Conservation (phyloP, 1,140 invertebrate species). For the Lucilia cuprina region DNA sequence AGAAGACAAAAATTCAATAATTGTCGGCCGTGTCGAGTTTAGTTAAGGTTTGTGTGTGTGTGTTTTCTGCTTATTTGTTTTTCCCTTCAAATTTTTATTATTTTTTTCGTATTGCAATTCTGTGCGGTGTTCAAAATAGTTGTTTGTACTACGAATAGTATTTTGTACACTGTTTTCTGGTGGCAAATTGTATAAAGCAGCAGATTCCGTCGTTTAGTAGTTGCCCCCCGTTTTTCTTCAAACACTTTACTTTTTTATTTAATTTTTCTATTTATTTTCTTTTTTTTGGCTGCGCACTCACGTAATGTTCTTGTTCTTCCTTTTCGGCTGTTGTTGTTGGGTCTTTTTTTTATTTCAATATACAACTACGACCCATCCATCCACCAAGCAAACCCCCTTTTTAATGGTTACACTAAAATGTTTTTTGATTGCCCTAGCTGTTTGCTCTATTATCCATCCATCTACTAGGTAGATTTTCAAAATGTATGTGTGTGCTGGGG, state of each 20-base stretch:
- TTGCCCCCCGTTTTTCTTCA: background rate
- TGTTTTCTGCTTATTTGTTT: background rate
- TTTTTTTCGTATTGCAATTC: background rate
- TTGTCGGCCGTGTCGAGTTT: background rate
- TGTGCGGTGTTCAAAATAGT: background rate
- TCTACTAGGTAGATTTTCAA: too few species aligned
- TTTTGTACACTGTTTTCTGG: background rate
- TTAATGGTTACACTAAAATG: background rate
- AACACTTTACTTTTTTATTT: background rate
- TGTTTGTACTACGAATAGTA: background rate
- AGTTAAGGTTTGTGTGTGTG: background rate
- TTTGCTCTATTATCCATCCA: too few species aligned
- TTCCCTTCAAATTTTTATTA: background rate
- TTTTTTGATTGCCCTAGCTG: background rate
- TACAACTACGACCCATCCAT: background rate
- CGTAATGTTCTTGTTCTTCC: constrained; percentile 9
- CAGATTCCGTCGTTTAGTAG: background rate
- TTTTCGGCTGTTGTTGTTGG: background rate
- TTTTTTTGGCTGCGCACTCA: constrained; percentile 7
- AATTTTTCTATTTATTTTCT: background rate
- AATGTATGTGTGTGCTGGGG: background rate
- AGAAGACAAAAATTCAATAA: background rate
- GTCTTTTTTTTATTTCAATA: background rate
- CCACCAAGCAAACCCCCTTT: background rate
- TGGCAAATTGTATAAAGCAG: background rate